Evolutionary conservation across 1,140 invertebrate genomes (phyloP).

Genomic region (Charaxes varanes): DNA sequence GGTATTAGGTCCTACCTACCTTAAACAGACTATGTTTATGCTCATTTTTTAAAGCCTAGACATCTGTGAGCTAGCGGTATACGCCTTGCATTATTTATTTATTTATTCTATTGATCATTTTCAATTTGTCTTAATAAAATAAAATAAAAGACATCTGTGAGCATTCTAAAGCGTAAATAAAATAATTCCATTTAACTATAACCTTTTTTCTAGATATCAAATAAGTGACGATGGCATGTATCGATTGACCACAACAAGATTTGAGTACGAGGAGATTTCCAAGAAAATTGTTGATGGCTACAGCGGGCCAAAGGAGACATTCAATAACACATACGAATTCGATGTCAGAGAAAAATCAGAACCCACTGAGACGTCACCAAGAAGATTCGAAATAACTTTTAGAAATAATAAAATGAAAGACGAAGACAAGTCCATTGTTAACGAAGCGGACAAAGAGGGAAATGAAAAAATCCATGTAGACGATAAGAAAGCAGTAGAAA

Average conservation of each 20-base stretch:
- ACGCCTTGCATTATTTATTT: no score
- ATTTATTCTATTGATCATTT: no score
- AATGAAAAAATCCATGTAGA: slow-evolving; percentile 30
- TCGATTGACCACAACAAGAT: slow-evolving; percentile 83
- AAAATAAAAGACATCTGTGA: no score
- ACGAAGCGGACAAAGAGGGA: slow-evolving; percentile 19
- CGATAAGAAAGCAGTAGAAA: slow-evolving; percentile 37
- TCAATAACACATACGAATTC: slow-evolving; percentile 53
- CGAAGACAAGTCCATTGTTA: background rate
- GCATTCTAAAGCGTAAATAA: no score
- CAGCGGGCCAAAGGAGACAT: slow-evolving; percentile 46
- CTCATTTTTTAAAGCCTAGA: no score
- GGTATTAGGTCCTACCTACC: no score
- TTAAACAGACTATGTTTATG: no score
- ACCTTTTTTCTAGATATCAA: slow-evolving; percentile 78
- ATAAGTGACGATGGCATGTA: slow-evolving; percentile 84
- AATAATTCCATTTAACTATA: no score
- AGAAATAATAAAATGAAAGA: slow-evolving; percentile 22
- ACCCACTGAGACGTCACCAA: slow-evolving; percentile 38
- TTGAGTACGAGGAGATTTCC: slow-evolving; percentile 84
- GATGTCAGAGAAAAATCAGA: slow-evolving; percentile 40
- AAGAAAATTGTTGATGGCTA: slow-evolving; percentile 75
- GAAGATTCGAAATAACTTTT: slow-evolving; percentile 38
- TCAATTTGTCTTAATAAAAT: no score
- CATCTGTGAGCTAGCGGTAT: no score